A percentile compares a stretch with the other conserved stretches of the same genome.
Conservation (phyloP, 1,140 invertebrate genomes). For the Bursaphelenchus mucronatus region DNA sequence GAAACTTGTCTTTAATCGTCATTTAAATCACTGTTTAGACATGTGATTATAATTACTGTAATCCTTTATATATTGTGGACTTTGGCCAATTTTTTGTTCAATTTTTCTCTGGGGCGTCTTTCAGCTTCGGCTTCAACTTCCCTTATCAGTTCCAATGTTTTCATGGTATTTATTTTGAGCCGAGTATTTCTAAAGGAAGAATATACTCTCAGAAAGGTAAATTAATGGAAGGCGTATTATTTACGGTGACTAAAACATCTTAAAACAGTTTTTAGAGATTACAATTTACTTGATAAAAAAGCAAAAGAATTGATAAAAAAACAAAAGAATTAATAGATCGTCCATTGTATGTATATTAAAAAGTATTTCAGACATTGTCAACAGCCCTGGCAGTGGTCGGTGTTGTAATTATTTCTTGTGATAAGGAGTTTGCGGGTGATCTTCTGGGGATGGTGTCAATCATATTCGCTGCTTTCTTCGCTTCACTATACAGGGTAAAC, state of each 20-base stretch:
- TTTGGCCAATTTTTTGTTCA: slow-evolving; percentile 53
- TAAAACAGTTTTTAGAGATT: neutral
- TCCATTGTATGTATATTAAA: too few species aligned
- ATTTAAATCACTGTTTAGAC: slow-evolving; percentile 3
- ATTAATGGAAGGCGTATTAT: neutral
- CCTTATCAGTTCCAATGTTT: slow-evolving; percentile 52
- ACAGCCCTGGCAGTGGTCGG: slow-evolving; percentile 48
- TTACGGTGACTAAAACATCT: neutral
- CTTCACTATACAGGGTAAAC: slow-evolving; percentile 56
- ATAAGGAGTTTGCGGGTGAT: slow-evolving; percentile 43
- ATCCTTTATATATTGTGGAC: slow-evolving; percentile 55
- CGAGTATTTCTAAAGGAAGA: slow-evolving; percentile 6
- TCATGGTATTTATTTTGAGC: slow-evolving; percentile 53
- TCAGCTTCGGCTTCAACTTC: slow-evolving; percentile 46
- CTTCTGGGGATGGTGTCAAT: slow-evolving; percentile 43
- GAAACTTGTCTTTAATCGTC: slow-evolving; percentile 6
- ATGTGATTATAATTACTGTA: slow-evolving; percentile 30
- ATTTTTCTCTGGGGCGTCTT: slow-evolving; percentile 42
- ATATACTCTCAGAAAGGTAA: slow-evolving; percentile 12
- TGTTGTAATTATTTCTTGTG: slow-evolving; percentile 53
- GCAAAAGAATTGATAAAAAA: too few species aligned
- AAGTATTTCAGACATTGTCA: slow-evolving; percentile 35
- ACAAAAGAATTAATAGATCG: too few species aligned
- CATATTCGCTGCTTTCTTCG: slow-evolving; percentile 46
- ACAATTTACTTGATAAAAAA: too few species aligned